Conservation (phyloP, 2,113 vertebrate genomes). For the Tylochromis polylepis region DNA sequence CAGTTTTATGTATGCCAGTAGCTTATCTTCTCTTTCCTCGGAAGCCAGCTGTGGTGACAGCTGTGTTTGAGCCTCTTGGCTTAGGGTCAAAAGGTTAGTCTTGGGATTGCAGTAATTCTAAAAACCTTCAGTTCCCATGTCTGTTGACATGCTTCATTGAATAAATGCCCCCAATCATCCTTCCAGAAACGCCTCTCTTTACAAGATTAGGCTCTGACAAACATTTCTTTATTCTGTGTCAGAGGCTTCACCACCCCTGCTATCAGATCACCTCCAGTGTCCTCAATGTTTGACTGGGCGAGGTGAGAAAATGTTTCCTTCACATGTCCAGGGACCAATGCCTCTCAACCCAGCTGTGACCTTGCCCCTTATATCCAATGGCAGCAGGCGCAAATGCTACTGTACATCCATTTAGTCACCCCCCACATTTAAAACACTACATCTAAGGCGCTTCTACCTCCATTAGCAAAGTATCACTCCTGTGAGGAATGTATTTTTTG, state of each 20-base stretch:
- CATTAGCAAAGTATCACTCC: slow-evolving; percentile 1
- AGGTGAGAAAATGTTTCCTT: slow-evolving; percentile 21
- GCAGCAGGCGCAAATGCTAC: slow-evolving; percentile 60
- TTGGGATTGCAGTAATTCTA: slow-evolving; percentile 30
- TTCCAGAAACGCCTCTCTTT: slow-evolving; percentile 64
- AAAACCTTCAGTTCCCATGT: slow-evolving; percentile 32
- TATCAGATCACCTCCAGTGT: background rate
- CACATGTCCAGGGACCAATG: slow-evolving; percentile 59
- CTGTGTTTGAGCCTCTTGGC: slow-evolving; percentile 67
- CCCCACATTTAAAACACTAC: slow-evolving; percentile 61
- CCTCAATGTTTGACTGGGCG: background rate
- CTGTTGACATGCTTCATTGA: slow-evolving; percentile 71
- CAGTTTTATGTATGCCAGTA: background rate
- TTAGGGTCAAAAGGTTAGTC: slow-evolving; percentile 41
- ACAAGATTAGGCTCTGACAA: slow-evolving; percentile 75
- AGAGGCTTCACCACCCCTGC: background rate
- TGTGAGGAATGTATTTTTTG: background rate
- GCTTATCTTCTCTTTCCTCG: background rate
- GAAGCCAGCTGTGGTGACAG: slow-evolving; percentile 46
- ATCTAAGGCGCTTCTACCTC: background rate
- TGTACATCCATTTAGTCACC: slow-evolving; percentile 2
- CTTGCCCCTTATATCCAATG: slow-evolving; percentile 61
- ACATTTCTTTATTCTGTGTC: slow-evolving; percentile 50
- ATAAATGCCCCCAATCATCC: slow-evolving; percentile 63
- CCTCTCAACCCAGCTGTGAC: slow-evolving; percentile 63